These are phyloP conservation scores for Teleogryllus oceanicus DNA, from an alignment of 2,888 invertebrate genomes.

Conservation along the genomic window DNA sequence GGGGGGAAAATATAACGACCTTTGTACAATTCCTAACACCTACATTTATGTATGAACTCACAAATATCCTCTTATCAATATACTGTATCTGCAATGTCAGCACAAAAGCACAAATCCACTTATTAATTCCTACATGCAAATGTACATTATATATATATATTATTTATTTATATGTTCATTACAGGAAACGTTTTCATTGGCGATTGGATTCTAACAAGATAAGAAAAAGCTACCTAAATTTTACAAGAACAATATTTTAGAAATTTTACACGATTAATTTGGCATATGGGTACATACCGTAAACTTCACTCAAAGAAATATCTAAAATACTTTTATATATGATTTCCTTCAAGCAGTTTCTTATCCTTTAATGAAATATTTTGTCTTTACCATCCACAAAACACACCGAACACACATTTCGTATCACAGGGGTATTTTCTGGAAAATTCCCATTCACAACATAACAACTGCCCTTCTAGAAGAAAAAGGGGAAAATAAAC, in stretches of 20 bases:
- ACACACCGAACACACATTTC: conserved; percentile 18
- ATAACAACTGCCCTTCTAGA: background rate
- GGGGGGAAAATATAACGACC: too few relatives aligned
- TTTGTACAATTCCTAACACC: conserved; percentile 2
- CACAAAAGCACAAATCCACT: conserved; percentile 5
- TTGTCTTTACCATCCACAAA: conserved; percentile 5
- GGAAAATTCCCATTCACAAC: background rate
- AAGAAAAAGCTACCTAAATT: conserved; percentile 12
- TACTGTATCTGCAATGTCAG: background rate
- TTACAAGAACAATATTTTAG: conserved; percentile 11
- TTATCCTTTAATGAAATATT: background rate
- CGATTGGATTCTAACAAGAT: conserved; percentile 11
- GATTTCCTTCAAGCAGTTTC: conserved; percentile 7
- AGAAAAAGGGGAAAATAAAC: background rate
- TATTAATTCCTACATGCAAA: conserved; percentile 18
- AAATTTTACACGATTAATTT: conserved; percentile 1
- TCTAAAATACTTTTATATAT: conserved; percentile 18
- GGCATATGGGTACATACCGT: background rate
- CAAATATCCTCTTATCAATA: background rate
- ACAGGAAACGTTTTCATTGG: background rate
- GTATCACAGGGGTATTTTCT: conserved; percentile 11
- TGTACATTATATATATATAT: background rate
- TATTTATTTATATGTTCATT: conserved; percentile 1
- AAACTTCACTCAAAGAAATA: background rate
- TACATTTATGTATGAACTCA: background rate